phyloP scores from a whole-genome alignment of 2,797 vertebrate species.

The Cuniculus paca region DNA sequence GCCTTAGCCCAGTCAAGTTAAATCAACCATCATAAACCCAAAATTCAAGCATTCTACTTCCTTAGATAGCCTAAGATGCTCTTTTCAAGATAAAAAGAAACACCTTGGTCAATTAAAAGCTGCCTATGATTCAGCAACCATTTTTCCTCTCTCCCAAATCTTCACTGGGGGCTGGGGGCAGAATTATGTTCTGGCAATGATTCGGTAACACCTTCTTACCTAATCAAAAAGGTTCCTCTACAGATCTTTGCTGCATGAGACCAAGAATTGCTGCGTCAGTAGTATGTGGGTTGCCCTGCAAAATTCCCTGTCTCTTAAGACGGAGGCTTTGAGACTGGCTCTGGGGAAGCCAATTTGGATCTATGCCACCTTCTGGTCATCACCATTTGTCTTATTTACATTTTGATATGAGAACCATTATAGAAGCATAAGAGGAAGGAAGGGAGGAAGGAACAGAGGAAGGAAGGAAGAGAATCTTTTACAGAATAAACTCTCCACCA shows the following conservation, averaged over 20 bases:
- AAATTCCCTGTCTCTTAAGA: background rate
- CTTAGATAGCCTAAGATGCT: background rate
- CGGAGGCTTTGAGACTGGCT: background rate
- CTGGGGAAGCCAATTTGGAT: background rate
- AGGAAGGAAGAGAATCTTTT: background rate
- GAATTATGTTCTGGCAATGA: background rate
- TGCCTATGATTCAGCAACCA: background rate
- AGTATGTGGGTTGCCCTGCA: background rate
- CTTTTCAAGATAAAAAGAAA: background rate
- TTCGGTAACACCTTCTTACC: background rate
- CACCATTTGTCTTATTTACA: background rate
- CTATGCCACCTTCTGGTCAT: background rate
- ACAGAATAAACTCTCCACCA: background rate
- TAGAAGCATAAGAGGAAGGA: background rate
- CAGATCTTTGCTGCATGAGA: fast-evolving
- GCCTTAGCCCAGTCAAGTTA: background rate
- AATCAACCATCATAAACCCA: background rate
- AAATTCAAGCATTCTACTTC: background rate
- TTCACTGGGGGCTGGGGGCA: background rate
- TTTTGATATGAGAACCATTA: background rate
- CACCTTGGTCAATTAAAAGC: background rate
- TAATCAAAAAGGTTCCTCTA: background rate
- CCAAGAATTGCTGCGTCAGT: fast-evolving
- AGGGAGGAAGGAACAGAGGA: background rate
- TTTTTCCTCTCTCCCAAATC: background rate